Evolutionary conservation across 2,797 vertebrate genomes (phyloP).

Genomic region (Potorous gilbertii): DNA sequence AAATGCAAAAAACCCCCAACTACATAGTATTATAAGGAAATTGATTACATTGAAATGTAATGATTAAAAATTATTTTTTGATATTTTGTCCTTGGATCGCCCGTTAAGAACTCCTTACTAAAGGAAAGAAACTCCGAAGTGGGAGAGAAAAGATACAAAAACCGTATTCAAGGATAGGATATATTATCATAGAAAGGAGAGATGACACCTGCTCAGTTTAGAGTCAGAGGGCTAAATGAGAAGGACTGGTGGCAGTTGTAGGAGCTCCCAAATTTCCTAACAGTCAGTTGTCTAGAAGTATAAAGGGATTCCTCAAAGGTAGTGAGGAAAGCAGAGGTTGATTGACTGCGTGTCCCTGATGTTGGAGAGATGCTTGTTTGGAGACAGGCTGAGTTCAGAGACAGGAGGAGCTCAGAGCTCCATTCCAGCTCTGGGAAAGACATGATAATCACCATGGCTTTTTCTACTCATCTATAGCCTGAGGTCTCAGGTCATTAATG

Average conservation of each 20-base stretch:
- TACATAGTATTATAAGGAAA: background rate
- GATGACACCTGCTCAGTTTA: background rate
- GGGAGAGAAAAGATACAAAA: background rate
- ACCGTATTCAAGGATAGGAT: background rate
- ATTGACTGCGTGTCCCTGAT: background rate
- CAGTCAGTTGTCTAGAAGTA: background rate
- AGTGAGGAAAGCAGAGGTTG: background rate
- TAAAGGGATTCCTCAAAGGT: background rate
- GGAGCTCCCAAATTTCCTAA: background rate
- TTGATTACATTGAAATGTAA: background rate
- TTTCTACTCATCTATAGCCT: background rate
- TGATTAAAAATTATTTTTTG: background rate
- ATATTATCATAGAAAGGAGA: background rate
- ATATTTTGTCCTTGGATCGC: background rate
- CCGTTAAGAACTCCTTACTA: background rate
- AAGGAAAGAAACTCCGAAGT: background rate
- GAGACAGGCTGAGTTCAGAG: background rate
- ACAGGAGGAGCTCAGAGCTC: background rate
- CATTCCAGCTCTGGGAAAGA: background rate
- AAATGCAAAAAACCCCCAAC: background rate
- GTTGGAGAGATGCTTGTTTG: background rate
- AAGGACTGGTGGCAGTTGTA: background rate
- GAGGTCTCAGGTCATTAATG: background rate
- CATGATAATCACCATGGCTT: background rate
- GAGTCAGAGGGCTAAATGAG: background rate